Evolutionary conservation across 2,888 invertebrate genomes (phyloP).

Genomic region (Crepidodera aurea): DNA sequence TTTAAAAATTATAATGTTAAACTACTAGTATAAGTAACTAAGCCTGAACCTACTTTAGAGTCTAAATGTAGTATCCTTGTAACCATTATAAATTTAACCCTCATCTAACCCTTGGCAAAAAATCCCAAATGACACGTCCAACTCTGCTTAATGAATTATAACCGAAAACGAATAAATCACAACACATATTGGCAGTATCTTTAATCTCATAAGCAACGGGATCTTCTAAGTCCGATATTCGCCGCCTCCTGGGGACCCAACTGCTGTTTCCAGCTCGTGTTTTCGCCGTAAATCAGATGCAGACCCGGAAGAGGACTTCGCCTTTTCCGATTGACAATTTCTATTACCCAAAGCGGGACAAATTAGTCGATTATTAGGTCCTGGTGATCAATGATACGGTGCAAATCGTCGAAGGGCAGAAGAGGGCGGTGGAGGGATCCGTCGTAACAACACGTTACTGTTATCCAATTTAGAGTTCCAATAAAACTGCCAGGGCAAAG

Average conservation of each 20-base stretch:
- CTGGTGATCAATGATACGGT: conserved; percentile 62
- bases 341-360: conserved; percentile 60
- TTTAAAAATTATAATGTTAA: too few species aligned
- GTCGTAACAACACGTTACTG: conserved; percentile 56
- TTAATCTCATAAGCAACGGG: conserved; percentile 34
- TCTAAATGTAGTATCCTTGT: not conserved
- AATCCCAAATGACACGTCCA: conserved; percentile 26
- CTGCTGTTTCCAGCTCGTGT: conserved; percentile 55
- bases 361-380: conserved; percentile 63
- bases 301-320: conserved; percentile 50
- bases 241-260: conserved; percentile 49
- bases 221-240: conserved; percentile 33
- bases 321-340: conserved; percentile 58
- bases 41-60: too few species aligned
- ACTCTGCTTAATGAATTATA: conserved; percentile 32
- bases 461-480: conserved; percentile 63
- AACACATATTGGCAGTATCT: conserved; percentile 34
- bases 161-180: conserved; percentile 33
- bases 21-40: too few species aligned
- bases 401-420: conserved; percentile 52
- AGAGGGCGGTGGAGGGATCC: conserved; percentile 34
- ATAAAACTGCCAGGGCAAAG: conserved; percentile 64
- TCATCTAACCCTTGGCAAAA: conserved; percentile 14
- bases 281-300: conserved; percentile 59
- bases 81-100: conserved; percentile 7